These are phyloP conservation scores for Danaus plexippus DNA, from an alignment of 1,140 invertebrate species.

Conservation along the genomic window DNA sequence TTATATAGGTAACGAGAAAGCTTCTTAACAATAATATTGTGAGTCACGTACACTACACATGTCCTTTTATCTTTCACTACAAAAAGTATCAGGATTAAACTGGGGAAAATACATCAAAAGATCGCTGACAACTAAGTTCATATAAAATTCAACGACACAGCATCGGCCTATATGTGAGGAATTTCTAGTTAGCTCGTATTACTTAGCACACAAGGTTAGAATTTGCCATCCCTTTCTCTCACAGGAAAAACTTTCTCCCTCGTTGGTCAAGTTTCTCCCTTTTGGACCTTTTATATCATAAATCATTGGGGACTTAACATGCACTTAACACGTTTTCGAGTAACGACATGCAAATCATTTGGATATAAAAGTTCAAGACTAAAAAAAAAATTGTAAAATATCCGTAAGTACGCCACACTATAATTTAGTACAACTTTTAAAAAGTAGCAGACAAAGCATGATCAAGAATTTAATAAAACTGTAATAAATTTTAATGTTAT, in stretches of 20 bases:
- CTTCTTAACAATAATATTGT: no score
- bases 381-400: not conserved
- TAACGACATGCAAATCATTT: slow-evolving; percentile 19
- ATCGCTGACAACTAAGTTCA: slow-evolving; percentile 22
- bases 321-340: slow-evolving; percentile 29
- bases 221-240: slow-evolving; percentile 11
- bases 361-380: slow-evolving; percentile 9
- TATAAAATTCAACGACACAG: slow-evolving; percentile 24
- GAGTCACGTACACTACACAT: not conserved
- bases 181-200: slow-evolving; percentile 11
- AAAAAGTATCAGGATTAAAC: slow-evolving; percentile 15
- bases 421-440: no score
- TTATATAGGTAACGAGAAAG: no score
- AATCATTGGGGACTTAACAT: slow-evolving; percentile 24
- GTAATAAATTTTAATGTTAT: no score
- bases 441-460: no score
- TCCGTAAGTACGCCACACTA: no score
- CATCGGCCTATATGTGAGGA: slow-evolving; percentile 13
- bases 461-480: no score
- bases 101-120: slow-evolving; percentile 20
- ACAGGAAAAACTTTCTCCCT: slow-evolving; percentile 8
- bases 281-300: slow-evolving; percentile 21
- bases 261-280: slow-evolving; percentile 5
- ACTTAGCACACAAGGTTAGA: slow-evolving; percentile 5
- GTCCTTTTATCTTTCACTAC: slow-evolving; percentile 10